phyloP scores from a whole-genome alignment of 2,888 invertebrate genomes.

The Dasypogon diadema region DNA sequence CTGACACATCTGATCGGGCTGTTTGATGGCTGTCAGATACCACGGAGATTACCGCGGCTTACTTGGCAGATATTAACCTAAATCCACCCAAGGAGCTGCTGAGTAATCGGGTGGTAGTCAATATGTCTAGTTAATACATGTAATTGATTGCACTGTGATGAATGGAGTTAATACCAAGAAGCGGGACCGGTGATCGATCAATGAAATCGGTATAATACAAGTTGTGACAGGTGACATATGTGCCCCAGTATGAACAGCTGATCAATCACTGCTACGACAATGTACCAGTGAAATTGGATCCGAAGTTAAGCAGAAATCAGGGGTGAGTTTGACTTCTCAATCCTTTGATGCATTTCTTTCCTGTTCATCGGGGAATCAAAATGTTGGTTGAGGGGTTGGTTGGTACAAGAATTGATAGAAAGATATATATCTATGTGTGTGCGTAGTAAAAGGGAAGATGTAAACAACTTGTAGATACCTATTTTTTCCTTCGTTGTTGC shows the following conservation, averaged over 20 bases:
- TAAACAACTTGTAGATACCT: too few relatives aligned
- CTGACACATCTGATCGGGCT: slow-evolving; percentile 35
- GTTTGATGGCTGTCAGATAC: slow-evolving; percentile 12
- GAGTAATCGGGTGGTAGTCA: slow-evolving; percentile 35
- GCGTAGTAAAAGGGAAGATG: too few relatives aligned
- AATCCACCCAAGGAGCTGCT: slow-evolving; percentile 26
- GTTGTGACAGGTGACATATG: slow-evolving; percentile 51
- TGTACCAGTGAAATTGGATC: slow-evolving; percentile 34
- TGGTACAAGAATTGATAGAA: background rate
- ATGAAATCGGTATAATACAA: slow-evolving; percentile 44
- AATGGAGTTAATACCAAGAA: slow-evolving; percentile 46
- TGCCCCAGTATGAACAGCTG: slow-evolving; percentile 16
- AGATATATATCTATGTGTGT: background rate
- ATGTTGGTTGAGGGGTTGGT: background rate
- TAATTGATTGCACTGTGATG: slow-evolving; percentile 49
- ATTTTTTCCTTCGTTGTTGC: too few relatives aligned
- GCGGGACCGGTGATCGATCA: slow-evolving; percentile 44
- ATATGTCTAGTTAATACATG: slow-evolving; percentile 44
- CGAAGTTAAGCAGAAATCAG: too few relatives aligned
- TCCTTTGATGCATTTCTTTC: background rate
- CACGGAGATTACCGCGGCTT: background rate
- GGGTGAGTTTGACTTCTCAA: background rate
- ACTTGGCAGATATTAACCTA: background rate
- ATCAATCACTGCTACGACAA: slow-evolving; percentile 50
- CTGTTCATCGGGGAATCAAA: background rate